Evolutionary conservation across 2,888 invertebrate genomes (phyloP).

Genomic region (Hypsopygia costalis): DNA sequence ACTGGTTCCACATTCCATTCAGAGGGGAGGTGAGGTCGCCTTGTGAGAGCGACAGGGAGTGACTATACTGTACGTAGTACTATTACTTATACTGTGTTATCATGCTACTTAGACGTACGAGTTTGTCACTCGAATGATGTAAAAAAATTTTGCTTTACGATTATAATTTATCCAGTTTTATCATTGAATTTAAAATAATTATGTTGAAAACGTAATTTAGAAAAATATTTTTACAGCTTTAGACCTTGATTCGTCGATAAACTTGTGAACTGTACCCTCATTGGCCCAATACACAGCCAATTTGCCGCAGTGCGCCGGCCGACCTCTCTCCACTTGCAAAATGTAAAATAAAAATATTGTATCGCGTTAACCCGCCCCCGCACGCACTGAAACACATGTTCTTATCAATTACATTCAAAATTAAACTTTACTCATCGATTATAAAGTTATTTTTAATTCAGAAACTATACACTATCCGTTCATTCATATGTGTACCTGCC

Average conservation of each 20-base stretch:
- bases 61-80: no score
- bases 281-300: constrained; percentile 16
- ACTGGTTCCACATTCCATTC: no score
- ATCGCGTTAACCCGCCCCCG: not conserved
- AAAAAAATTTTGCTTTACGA: no score
- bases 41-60: no score
- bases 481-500: constrained; percentile 23
- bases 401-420: constrained; percentile 7
- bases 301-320: constrained; percentile 35
- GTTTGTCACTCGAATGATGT: no score
- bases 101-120: no score
- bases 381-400: not conserved
- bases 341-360: constrained; percentile 1
- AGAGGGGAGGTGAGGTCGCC: no score
- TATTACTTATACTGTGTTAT: no score
- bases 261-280: constrained; percentile 18
- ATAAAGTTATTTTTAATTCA: constrained; percentile 24
- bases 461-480: constrained; percentile 12
- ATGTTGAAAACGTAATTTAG: no score
- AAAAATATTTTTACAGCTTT: constrained; percentile 8
- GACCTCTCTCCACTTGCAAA: not conserved
- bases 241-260: constrained; percentile 18
- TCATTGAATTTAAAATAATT: no score
- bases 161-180: no score
- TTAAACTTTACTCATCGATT: constrained; percentile 12